Conservation (phyloP, 2,113 vertebrate species). For the Passer domesticus region DNA sequence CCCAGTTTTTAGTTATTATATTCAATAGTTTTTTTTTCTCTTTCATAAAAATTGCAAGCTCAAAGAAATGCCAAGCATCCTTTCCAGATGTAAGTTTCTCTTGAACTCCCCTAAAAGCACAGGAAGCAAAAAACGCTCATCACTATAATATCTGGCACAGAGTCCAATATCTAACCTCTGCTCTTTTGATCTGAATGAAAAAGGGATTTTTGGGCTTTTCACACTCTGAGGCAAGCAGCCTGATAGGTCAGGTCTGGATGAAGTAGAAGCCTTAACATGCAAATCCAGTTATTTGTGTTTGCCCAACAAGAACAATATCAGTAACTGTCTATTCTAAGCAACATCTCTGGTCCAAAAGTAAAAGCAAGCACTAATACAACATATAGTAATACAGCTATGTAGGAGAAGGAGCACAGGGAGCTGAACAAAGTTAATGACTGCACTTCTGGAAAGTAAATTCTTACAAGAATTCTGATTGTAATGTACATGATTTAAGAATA, state of each 20-base stretch:
- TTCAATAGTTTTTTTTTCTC: neutral
- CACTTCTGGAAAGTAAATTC: neutral
- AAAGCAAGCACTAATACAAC: neutral
- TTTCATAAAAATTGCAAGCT: neutral
- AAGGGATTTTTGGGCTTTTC: accelerated
- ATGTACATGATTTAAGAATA: neutral
- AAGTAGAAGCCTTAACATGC: neutral
- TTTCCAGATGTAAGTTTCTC: neutral
- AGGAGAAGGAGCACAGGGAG: neutral
- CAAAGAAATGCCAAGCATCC: neutral
- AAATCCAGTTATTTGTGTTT: neutral
- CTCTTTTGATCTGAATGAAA: neutral
- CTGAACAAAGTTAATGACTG: neutral
- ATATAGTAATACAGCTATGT: neutral
- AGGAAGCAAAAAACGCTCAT: neutral
- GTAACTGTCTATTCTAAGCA: neutral
- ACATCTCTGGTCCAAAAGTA: neutral
- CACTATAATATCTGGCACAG: neutral
- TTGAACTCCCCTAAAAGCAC: neutral
- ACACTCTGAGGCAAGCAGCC: neutral
- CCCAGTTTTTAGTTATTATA: neutral
- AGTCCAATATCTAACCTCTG: neutral
- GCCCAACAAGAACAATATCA: neutral
- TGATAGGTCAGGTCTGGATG: neutral
- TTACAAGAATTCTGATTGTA: neutral